Evolutionary conservation across 2,888 invertebrate species (phyloP).

Genomic region (Amaurobius ferox): DNA sequence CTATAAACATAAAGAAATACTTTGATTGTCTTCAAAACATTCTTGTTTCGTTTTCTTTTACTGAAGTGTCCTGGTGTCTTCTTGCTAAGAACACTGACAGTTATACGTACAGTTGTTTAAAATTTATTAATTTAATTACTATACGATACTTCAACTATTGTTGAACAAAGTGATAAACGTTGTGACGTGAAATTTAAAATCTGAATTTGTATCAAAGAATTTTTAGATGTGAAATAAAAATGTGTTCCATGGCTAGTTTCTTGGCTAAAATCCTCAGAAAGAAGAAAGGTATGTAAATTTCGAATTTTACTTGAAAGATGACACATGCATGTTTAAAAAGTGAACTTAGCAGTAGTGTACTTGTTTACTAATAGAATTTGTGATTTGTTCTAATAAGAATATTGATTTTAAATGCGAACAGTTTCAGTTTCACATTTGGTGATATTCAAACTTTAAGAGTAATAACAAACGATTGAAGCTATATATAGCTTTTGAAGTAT

Average conservation of each 20-base stretch:
- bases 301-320: conserved; percentile 12
- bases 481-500: too few species aligned
- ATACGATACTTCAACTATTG: neutral
- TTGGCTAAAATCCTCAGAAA: conserved; percentile 57
- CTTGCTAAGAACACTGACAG: neutral
- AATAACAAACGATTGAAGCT: too few species aligned
- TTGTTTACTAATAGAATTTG: too few species aligned
- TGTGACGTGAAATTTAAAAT: neutral
- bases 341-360: too few species aligned
- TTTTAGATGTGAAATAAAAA: neutral
- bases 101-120: neutral
- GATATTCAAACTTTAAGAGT: too few species aligned
- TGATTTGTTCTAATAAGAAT: too few species aligned
- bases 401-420: too few species aligned
- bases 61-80: neutral
- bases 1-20: conserved; percentile 10
- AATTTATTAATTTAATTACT: neutral
- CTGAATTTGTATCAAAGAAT: neutral
- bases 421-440: too few species aligned
- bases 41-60: neutral
- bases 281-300: conserved; percentile 61
- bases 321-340: neutral
- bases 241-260: conserved; percentile 47
- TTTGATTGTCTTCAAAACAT: too few species aligned
- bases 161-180: neutral